Evolutionary conservation across 2,113 vertebrate genomes (phyloP).

Genomic region (Tetraodon nigroviridis): DNA sequence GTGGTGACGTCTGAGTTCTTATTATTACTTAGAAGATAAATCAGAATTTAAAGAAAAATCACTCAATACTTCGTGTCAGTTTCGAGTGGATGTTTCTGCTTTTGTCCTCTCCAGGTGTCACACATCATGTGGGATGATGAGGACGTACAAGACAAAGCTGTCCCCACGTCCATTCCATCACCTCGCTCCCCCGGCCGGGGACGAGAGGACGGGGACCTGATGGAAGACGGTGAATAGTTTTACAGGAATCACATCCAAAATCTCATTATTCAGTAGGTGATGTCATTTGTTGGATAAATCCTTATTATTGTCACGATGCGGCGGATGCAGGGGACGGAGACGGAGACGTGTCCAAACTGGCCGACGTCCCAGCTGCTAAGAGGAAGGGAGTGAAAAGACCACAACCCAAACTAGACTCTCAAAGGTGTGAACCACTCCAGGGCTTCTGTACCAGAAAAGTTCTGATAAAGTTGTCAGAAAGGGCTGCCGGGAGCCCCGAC

Average conservation of each 20-base stretch:
- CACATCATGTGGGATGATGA: constrained; percentile 76
- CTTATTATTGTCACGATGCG: neutral
- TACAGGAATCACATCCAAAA: neutral
- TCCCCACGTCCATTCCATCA: constrained; percentile 85
- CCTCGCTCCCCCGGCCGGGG: constrained; percentile 79
- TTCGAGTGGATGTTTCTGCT: neutral
- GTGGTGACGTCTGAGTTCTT: too few relatives aligned
- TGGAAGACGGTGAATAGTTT: constrained; percentile 57
- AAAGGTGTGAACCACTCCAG: constrained; percentile 20
- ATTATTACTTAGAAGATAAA: too few relatives aligned
- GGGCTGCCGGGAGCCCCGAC: too few relatives aligned
- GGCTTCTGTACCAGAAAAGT: neutral
- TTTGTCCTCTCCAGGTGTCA: constrained; percentile 11
- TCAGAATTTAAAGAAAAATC: too few relatives aligned
- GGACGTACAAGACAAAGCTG: constrained; percentile 78
- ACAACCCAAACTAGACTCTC: constrained; percentile 85
- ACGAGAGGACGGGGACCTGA: constrained; percentile 51
- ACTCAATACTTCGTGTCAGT: too few relatives aligned
- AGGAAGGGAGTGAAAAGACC: constrained; percentile 80
- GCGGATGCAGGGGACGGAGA: constrained; percentile 57
- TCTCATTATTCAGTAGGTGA: too few relatives aligned
- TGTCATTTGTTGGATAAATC: neutral
- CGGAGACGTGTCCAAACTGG: constrained; percentile 71
- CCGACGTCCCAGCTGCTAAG: constrained; percentile 73
- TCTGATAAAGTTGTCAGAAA: neutral